Base-by-base conservation (phyloP, 2,888 invertebrate species). In the Antheraea yamamai region DNA sequence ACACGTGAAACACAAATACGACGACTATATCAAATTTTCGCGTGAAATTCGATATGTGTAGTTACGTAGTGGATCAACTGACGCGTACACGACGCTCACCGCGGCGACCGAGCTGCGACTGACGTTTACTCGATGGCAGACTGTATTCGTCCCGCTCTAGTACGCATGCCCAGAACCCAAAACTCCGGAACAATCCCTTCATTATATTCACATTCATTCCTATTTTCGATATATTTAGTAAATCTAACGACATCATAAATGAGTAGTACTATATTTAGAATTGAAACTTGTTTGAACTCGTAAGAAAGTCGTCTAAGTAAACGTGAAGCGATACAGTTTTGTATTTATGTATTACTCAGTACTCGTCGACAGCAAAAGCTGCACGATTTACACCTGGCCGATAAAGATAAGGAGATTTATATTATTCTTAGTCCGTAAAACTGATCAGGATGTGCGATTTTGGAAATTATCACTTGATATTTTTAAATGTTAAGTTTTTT, bases 41-140 rank as follows among this genome's bases (percentile, higher is more conserved):
- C 91, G 91, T 91, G 92, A 94, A 95, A 95, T 93, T 93, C 90
- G 94, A 95, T 94, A 94, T 92, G 94, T 94, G 94, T 91, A 89
- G 85, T 86, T 85, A 84, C 89, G 86, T 86, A 84, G 84, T 81
- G 79, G 81, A 76, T 79, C 18, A 64, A 76, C 75, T 75, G 78
- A 82, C 78, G 78, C 81, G 81, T 80, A 79, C 84, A 82, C 86
- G 79, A 85, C 94, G 85, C 87, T 81, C 91, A 82, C 83, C 88
- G 83, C 90, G 89, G 84, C 90, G 89, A 88, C 87, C 92, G 90
- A 87, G 87, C 87, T 82, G 84, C 91, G 85, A 95, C 94, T 95
- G 92, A 87, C 91, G 91, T 86, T 83, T 81, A 72, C 84, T 84
- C 85, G 78, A 82, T 82, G 81, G 84, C 84, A 82, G 83, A 85